A percentile compares a stretch with the other conserved stretches of the same genome.
Evolutionary conservation across 53 echinoderm and acorn worm species (phyloP).

Genomic region (Paracentrotus lividus): DNA sequence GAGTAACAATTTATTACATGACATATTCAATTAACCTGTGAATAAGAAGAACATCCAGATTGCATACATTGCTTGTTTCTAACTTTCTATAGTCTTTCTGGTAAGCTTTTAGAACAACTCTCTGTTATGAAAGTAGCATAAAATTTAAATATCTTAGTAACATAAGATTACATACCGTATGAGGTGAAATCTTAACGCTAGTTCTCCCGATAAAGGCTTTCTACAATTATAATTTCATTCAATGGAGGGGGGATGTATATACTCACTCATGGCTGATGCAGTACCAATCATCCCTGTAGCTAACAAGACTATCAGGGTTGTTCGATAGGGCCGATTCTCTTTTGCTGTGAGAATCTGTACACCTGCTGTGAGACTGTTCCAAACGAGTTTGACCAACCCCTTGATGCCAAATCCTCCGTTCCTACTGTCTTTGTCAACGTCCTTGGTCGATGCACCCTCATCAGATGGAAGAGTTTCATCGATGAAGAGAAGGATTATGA

Average conservation of each 20-base stretch:
- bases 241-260: neutral
- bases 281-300: conserved; percentile 62
- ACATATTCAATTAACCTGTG: too few species aligned
- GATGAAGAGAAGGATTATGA: conserved; percentile 11
- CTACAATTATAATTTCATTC: too few species aligned
- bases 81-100: too few species aligned
- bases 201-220: too few species aligned
- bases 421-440: neutral
- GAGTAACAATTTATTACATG: too few species aligned
- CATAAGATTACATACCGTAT: too few species aligned
- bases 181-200: too few species aligned
- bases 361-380: conserved; percentile 43
- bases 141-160: too few species aligned
- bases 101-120: too few species aligned
- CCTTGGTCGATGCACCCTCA: neutral
- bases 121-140: too few species aligned
- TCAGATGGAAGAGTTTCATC: conserved; percentile 51
- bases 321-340: conserved; percentile 41
- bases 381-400: conserved; percentile 9
- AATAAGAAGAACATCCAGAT: too few species aligned
- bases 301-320: conserved; percentile 62
- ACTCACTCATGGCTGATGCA: conserved; percentile 65
- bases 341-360: conserved; percentile 25
- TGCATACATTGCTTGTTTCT: too few species aligned
- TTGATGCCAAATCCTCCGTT: neutral